Evolutionary conservation across 2,888 invertebrate genomes (phyloP), one percentile per base, ranked within the genome.

Genomic region (Anthophora plumipes): DNA sequence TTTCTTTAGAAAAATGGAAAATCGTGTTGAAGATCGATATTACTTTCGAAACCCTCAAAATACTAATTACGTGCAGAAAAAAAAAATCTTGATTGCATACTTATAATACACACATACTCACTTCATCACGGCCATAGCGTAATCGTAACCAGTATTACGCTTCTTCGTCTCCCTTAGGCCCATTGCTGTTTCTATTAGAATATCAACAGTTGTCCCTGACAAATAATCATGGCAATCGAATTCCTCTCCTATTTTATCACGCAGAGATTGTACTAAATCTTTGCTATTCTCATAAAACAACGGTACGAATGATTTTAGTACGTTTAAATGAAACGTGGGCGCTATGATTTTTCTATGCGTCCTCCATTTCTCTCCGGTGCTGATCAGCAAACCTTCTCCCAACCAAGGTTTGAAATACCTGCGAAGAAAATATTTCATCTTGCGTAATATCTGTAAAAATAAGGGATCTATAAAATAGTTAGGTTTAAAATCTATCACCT

Each of bases 41-140:
- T n/a, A n/a, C n/a, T n/a, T n/a, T n/a, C n/a, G n/a, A n/a, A n/a
- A n/a, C n/a, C n/a, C n/a, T n/a, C n/a, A n/a, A n/a, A n/a, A n/a
- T n/a, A n/a, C n/a, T n/a, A n/a, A n/a, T n/a, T n/a, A n/a, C n/a
- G n/a, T n/a, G n/a, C n/a, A n/a, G n/a, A n/a, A n/a, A n/a, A n/a
- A n/a, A n/a, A n/a, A n/a, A n/a, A n/a, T n/a, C n/a, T n/a, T n/a
- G n/a, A n/a, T n/a, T n/a, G n/a, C n/a, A n/a, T n/a, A 31, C 31
- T 31, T 31, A 31, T 31, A 31, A 31, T 31, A 1, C 31, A 4
- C 31, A 31, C 31, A 57, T 6, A 90, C 93, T 93, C 90, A 95
- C 95, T 94, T 94, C 95, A 95, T 95, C 1, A 95, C 95, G 57
- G 95, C 95, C 90, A 94, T 92, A 0, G 95, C 95, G 80, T 95